Percentiles rank a stretch among this genome's conserved stretches.
These are phyloP conservation scores for Tetraodon nigroviridis DNA, from an alignment of 2,113 vertebrate genomes.

Conservation along the genomic window DNA sequence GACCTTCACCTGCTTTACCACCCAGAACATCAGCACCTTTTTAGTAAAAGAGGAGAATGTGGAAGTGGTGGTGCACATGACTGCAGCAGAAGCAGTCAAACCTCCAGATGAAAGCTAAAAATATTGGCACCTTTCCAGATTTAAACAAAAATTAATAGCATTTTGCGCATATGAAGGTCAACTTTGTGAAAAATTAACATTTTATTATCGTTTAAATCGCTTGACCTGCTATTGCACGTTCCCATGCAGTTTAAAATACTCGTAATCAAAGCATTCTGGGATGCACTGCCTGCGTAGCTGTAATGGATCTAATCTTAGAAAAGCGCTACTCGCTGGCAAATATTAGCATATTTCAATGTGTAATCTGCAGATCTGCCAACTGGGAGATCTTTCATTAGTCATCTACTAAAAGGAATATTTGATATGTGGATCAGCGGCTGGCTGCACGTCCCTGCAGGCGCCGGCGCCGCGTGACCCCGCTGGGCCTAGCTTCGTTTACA, in stretches of 20 bases:
- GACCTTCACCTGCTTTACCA: too few relatives aligned
- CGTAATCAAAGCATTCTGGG: conserved; percentile 26
- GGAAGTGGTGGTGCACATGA: too few relatives aligned
- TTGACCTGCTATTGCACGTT: too few relatives aligned
- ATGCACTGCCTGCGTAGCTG: conserved; percentile 19
- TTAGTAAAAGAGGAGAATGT: too few relatives aligned
- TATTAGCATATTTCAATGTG: conserved; percentile 60
- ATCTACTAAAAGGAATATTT: conserved; percentile 27
- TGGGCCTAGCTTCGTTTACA: conserved; percentile 5
- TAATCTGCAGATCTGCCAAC: conserved; percentile 32
- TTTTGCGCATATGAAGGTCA: too few relatives aligned
- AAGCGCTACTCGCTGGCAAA: conserved; percentile 42
- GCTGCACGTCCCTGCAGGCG: conserved; percentile 5
- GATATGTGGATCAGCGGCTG: conserved; percentile 16
- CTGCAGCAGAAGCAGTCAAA: not conserved
- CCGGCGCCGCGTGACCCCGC: conserved; percentile 11
- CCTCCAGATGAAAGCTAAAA: not conserved
- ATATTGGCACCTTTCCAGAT: too few relatives aligned
- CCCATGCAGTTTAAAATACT: conserved; percentile 1
- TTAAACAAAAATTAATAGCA: too few relatives aligned
- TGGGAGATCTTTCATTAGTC: conserved; percentile 34
- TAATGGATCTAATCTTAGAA: conserved; percentile 51
- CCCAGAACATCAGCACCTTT: too few relatives aligned
- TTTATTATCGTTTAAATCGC: too few relatives aligned
- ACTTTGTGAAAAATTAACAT: too few relatives aligned